These are phyloP conservation scores for Passerina amoena DNA, from an alignment of 2,113 vertebrate genomes.

Conservation along the genomic window DNA sequence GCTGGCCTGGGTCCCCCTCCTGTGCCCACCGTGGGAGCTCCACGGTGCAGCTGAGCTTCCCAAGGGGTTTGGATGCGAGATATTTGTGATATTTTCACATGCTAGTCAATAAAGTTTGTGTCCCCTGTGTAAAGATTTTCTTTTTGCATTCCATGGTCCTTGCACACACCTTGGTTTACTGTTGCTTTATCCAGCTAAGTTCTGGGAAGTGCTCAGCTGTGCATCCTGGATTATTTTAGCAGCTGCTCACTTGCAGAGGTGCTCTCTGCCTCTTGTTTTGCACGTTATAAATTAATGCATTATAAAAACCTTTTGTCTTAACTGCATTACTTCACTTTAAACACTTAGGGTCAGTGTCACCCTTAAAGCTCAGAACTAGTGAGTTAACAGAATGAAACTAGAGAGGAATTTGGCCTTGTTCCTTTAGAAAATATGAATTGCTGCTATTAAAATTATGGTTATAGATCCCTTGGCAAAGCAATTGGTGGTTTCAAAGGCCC, in stretches of 20 bases:
- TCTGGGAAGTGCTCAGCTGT: neutral
- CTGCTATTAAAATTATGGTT: constrained; percentile 6
- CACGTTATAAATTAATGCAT: neutral
- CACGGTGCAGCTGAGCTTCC: neutral
- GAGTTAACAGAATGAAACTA: neutral
- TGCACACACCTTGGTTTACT: neutral
- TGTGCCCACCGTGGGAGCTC: neutral
- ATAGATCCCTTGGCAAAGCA: constrained; percentile 4
- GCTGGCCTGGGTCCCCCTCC: neutral
- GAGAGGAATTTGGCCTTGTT: neutral
- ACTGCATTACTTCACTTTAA: constrained; percentile 29
- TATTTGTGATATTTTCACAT: neutral
- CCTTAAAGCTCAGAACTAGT: neutral
- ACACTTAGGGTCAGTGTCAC: neutral
- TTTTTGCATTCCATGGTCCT: neutral
- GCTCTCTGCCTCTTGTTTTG: neutral
- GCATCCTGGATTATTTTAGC: neutral
- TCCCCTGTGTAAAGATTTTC: neutral
- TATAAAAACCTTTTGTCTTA: constrained; percentile 26
- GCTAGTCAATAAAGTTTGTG: neutral
- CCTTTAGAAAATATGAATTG: constrained; percentile 10
- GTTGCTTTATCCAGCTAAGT: neutral
- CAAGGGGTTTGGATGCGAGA: neutral
- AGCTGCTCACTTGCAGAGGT: neutral
- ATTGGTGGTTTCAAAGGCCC: constrained; percentile 15